These are phyloP conservation scores for Guaruba guarouba DNA, from an alignment of 2,113 vertebrate species.

Conservation along the genomic window DNA sequence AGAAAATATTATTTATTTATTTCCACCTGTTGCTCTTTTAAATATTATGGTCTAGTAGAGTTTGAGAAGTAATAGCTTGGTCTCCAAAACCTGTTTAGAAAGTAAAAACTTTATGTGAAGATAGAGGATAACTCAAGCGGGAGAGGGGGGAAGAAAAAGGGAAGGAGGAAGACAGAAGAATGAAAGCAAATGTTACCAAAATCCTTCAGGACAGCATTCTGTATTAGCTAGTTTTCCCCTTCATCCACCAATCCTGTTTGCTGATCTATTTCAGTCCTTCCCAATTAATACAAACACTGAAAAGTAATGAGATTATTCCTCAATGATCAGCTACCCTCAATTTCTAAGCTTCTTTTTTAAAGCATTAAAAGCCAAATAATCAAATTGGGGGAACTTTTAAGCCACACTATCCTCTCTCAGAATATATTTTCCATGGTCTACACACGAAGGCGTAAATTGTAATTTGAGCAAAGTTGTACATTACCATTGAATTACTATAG, in stretches of 20 bases:
- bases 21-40: not conserved
- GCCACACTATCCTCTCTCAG: not conserved
- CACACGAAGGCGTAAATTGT: not conserved
- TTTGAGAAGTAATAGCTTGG: not conserved
- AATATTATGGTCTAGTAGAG: not conserved
- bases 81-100: not conserved
- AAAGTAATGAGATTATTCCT: not conserved
- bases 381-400: not conserved
- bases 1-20: not conserved
- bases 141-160: not conserved
- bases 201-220: not conserved
- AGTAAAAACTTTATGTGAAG: not conserved
- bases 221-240: not conserved
- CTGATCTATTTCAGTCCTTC: not conserved
- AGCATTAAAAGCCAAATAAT: not conserved
- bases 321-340: not conserved
- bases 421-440: not conserved
- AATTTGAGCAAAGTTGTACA: not conserved
- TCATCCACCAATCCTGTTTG: not conserved
- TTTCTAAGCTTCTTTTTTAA: not conserved
- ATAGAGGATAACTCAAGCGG: not conserved
- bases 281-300: not conserved
- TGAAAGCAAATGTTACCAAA: not conserved
- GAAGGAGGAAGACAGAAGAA: not conserved
- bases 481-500: not conserved